Percentiles rank a stretch among this genome's conserved stretches.
Conservation (phyloP, 2,797 vertebrate genomes). For the Loris lydekkerianus region DNA sequence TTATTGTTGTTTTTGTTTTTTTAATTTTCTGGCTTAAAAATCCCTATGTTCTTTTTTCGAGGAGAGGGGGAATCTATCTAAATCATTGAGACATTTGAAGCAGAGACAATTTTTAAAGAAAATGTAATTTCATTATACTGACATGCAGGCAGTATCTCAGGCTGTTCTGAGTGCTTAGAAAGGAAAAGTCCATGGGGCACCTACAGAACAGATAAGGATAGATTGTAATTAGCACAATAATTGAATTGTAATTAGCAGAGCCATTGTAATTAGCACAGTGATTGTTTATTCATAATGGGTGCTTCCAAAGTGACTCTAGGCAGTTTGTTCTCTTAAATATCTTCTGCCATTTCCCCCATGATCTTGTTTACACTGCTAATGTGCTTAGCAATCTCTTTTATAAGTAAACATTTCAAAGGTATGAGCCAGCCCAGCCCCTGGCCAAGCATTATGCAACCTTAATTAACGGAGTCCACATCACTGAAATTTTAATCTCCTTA, state of each 20-base stretch:
- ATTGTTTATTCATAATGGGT: constrained; percentile 83
- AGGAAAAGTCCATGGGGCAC: constrained; percentile 74
- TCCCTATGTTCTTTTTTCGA: constrained; percentile 66
- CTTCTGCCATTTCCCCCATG: constrained; percentile 68
- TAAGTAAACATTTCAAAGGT: constrained; percentile 73
- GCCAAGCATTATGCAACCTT: constrained; percentile 59
- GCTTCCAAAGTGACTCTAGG: constrained; percentile 81
- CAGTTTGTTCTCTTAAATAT: constrained; percentile 81
- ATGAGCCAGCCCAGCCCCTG: constrained; percentile 61
- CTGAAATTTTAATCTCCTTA: constrained; percentile 51
- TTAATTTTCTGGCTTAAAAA: constrained; percentile 69
- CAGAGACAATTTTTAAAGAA: constrained; percentile 75
- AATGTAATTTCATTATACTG: constrained; percentile 48
- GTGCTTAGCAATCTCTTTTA: constrained; percentile 79
- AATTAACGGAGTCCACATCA: constrained; percentile 57
- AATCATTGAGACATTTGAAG: constrained; percentile 74
- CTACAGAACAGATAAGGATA: constrained; percentile 78
- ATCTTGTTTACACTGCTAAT: constrained; percentile 78
- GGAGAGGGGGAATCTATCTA: not conserved
- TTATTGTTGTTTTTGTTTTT: constrained; percentile 13
- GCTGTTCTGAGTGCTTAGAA: constrained; percentile 64
- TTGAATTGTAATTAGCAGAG: constrained; percentile 82
- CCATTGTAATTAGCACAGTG: constrained; percentile 82
- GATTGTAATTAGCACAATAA: constrained; percentile 81
- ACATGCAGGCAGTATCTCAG: constrained; percentile 73